Percentiles rank a stretch among this genome's conserved stretches.
Conservation (phyloP, 2,113 vertebrate species). For the Laticauda laticaudata region DNA sequence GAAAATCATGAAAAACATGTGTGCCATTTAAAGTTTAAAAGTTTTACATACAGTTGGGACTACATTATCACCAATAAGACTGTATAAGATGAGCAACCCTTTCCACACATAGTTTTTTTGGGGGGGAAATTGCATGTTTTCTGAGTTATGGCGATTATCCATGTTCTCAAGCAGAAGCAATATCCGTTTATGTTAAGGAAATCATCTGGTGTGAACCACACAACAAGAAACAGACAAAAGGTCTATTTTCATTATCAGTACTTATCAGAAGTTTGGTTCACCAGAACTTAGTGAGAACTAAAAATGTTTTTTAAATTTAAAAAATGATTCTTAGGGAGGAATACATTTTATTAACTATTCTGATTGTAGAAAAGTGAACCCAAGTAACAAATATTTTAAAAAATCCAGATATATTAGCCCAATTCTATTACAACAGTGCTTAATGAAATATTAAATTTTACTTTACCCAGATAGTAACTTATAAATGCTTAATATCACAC, state of each 20-base stretch:
- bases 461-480: not conserved
- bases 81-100: not conserved
- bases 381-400: not conserved
- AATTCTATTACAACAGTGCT: not conserved
- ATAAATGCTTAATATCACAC: not conserved
- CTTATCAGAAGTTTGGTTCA: not conserved
- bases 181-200: not conserved
- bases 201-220: not conserved
- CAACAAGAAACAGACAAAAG: not conserved
- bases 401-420: not conserved
- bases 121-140: not conserved
- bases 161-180: not conserved
- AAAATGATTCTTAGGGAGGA: not conserved
- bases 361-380: not conserved
- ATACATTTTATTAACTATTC: not conserved
- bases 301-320: not conserved
- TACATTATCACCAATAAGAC: not conserved
- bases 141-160: not conserved
- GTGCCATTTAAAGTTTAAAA: not conserved
- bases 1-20: not conserved
- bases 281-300: not conserved
- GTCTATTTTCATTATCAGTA: not conserved
- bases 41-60: not conserved
- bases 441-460: not conserved
- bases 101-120: not conserved